Percentiles rank a stretch among this genome's conserved stretches.
Evolutionary conservation across 2,113 vertebrate genomes (phyloP).

Genomic region (Crotalus horridus): DNA sequence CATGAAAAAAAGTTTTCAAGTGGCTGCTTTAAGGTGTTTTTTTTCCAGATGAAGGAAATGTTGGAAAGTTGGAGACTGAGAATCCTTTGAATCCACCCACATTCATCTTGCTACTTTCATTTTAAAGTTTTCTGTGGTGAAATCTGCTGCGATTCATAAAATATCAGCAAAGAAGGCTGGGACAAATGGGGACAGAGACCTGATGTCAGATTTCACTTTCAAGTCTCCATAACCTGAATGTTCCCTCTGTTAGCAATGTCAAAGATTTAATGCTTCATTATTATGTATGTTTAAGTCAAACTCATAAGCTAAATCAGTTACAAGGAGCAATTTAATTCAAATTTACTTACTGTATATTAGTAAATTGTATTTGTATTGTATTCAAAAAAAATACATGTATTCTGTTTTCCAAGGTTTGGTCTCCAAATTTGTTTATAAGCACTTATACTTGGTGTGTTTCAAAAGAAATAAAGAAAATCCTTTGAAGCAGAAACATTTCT

Average conservation of each 20-base stretch:
- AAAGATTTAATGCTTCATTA: not conserved
- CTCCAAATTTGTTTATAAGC: not conserved
- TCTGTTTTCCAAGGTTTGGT: not conserved
- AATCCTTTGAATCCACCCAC: not conserved
- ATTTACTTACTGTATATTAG: not conserved
- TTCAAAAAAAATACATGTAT: not conserved
- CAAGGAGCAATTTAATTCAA: not conserved
- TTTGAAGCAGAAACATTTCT: not conserved
- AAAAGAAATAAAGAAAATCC: slow-evolving; percentile 34
- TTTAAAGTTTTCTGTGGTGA: not conserved
- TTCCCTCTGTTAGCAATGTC: not conserved
- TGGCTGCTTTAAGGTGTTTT: not conserved
- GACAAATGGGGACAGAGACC: not conserved
- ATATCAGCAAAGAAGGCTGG: not conserved
- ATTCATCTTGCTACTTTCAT: not conserved
- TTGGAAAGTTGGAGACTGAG: not conserved
- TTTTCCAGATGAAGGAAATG: not conserved
- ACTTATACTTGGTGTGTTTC: not conserved
- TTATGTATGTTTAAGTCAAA: not conserved
- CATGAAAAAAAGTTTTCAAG: not conserved
- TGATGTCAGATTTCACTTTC: not conserved
- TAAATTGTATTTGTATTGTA: not conserved
- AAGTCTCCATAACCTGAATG: not conserved
- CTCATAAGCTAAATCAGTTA: not conserved
- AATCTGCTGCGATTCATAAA: not conserved